Base-by-base conservation (phyloP, 2,113 vertebrate species). In the Barbus barbus region DNA sequence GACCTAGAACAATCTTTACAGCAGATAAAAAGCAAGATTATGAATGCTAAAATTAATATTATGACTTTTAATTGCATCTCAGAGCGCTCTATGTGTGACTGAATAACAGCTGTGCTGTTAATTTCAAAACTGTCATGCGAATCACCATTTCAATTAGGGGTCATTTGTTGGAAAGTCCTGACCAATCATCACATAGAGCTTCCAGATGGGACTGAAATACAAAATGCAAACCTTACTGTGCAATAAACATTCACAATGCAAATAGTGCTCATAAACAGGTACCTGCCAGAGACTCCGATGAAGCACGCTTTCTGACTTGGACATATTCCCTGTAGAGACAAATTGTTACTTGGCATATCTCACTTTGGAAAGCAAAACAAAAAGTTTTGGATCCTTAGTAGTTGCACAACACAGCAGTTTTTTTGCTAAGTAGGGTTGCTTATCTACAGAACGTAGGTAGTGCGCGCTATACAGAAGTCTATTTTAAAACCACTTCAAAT, bases 121-220 rank as follows among this genome's bases (percentile, higher is more conserved):
- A 69, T 38, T 69, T 69, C 65, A 22, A 38, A 69, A 69, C 65
- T 12, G 65, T 69, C 65, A 69, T n/a, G 31, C 20, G 22, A 20
- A 69, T 69, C 20, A n/a, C 65, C 65, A 69, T 69, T 38, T 69
- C 65, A 69, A 69, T 69, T 69, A 69, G 65, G 4, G 65, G 65
- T 38, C 2, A 1, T 69, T 38, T 69, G 65, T 11, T n/a, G 20
- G 18, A 69, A 69, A 69, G 65, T 69, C 33, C 20, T 38, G 20
- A 38, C 33, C 33, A n/a, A 38, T 38, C 20, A 69, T 69, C 9
- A n/a, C 36, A 11, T 3, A 69, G 33, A 38, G 33, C 33, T 69
- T 69, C 65, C 33, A 38, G 9, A 69, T 22, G 65, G 33, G 18
- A 38, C 28, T 38, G 16, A 69, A 38, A 69, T 69, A n/a, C 4